These are phyloP conservation scores for Myiotriccus ornatus DNA, from an alignment of 2,797 vertebrate species.

Conservation along the genomic window DNA sequence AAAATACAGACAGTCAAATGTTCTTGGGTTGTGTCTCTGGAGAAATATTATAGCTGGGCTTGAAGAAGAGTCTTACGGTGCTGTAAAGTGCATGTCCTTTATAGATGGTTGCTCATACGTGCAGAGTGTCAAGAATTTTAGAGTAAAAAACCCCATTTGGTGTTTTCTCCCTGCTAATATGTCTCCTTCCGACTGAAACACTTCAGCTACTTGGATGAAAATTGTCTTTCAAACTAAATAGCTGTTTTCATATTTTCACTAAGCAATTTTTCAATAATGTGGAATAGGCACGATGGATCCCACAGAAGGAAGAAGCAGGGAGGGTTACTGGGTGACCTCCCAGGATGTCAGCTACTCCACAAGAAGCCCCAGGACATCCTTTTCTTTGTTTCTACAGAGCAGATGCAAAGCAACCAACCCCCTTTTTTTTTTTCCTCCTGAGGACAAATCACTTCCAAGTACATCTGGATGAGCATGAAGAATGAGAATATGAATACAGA, in stretches of 20 bases:
- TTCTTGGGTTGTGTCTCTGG: neutral
- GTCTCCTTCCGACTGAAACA: neutral
- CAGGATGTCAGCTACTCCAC: neutral
- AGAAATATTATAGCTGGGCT: neutral
- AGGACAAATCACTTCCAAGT: conserved; percentile 34
- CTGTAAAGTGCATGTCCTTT: neutral
- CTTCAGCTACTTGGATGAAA: neutral
- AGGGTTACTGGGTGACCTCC: neutral
- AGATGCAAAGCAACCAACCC: neutral
- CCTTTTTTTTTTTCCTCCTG: neutral
- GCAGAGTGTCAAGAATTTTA: neutral
- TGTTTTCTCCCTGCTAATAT: neutral
- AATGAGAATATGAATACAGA: conserved; percentile 48
- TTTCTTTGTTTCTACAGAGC: neutral
- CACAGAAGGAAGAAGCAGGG: neutral
- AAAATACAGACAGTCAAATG: neutral
- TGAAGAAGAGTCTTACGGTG: neutral
- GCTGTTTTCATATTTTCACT: neutral
- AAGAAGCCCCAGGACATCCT: neutral
- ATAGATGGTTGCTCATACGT: neutral
- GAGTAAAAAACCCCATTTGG: neutral
- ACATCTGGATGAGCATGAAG: conserved; percentile 47
- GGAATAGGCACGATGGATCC: neutral
- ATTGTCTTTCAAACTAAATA: neutral
- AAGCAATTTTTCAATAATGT: neutral